Base-by-base conservation (phyloP, 1,140 invertebrate genomes). In the Vanessa atalanta region DNA sequence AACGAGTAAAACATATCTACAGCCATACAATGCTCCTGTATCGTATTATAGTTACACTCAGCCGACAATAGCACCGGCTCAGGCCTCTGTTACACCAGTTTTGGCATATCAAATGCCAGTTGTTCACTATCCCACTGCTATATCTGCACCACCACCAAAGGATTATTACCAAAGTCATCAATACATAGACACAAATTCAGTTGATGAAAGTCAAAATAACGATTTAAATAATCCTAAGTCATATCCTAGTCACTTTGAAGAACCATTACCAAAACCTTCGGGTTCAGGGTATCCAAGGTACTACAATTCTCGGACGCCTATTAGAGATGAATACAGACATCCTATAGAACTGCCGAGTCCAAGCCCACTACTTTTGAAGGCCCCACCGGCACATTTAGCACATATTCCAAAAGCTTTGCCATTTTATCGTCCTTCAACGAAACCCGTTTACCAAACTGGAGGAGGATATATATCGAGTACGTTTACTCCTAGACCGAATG, bases 331-430 rank as follows among this genome's bases (percentile, higher is more conserved):
- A 8, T 87, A 86, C 53, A 81, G 84, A 47, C 75, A 83, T 31
- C 65, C 74, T 7, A 79, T 76, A 15, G 87, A 91, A 60, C 65
- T 93, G 20, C 91, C 91, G 11, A 88, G 79, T 64, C 89, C 91
- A 8, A 88, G 81, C 79, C 85, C 87, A 9, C 63, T 93, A 37
- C 64, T 93, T 31, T 67, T 90, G 23, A 90, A 89, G 71, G 78
- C 82, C 55, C 81, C 81, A 12, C 88, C 89, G 8, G 63, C 88
- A 23, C 89, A 93, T 75, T 69, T 91, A n/a, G 57, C 89, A 12
- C 89, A 90, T 65, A 75, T 91, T 37, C 89, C 91, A 8, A 92
- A 91, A 79, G 80, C 82, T 7, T 78, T 93, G 43, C 91, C 91
- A 3, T 73, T 89, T 16, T 86, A 86, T 67, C 81, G 89, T 23